Evolutionary conservation across 2,888 invertebrate species (phyloP), one percentile per base, ranked within the genome.

Genomic region (Cephus pulcher): DNA sequence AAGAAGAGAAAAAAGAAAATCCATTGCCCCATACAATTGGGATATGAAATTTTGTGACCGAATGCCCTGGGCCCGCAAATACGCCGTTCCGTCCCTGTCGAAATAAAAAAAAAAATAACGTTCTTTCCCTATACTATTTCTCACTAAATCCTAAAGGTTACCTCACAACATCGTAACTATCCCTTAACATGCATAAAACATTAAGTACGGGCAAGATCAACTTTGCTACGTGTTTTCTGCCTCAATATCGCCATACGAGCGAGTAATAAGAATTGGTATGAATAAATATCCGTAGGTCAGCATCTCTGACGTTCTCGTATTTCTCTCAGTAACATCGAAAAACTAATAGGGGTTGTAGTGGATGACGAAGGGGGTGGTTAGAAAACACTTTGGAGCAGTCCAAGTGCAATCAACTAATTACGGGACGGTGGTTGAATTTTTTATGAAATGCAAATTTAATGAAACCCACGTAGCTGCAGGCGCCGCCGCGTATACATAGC

Each of bases 1-100:
- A 69, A 37, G 74, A 79, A 33, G 34, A 76, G 76, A 70, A 40
- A 56, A 69, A 71, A 75, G 76, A 79, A 82, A 86, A 71, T 71
- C 71, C 71, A 71, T 71, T 71, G 71, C 32, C 15, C 32, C 32
- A 2, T 23, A 23, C 15, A 56, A 56, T 23, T 56, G 56, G 23
- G 56, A 9, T 56, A 2, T 56, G 56, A 56, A 23, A 56, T 56
- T 56, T 56, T 23, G 9, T 23, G 23, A 56, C 23, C 56, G 2
- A 56, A 56, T 56, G 23, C 23, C 56, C 23, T 2, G 56, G 23
- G 56, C 23, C 56, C 56, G 9, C 1, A 56, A 56, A 56, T 23
- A 56, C 2, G 23, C 23, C 9, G 9, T 56, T 9, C 1, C 56
- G 6, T 23, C 2, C 56, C 56, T 56, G 23, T 56, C 23, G 56